Percentiles rank a stretch among this genome's conserved stretches.
Conservation (phyloP, 2,113 vertebrate species). For the Mus musculus region DNA sequence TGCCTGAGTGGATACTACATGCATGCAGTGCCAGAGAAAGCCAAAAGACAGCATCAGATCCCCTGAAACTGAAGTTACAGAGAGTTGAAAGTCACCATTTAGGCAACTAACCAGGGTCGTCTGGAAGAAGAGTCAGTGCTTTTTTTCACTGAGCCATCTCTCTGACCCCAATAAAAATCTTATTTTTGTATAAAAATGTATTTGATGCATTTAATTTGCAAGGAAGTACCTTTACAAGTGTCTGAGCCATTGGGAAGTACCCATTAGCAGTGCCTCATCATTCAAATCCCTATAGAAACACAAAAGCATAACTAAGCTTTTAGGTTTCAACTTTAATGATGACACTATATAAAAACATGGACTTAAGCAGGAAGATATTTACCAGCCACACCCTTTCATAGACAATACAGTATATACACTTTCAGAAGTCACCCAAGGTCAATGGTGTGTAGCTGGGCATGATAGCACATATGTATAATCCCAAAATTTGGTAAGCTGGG, state of each 20-base stretch:
- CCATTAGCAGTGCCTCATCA: background rate
- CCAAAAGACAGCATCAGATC: background rate
- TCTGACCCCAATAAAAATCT: background rate
- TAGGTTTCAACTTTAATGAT: constrained; percentile 24
- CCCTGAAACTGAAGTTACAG: background rate
- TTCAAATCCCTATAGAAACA: background rate
- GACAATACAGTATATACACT: background rate
- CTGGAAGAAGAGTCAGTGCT: background rate
- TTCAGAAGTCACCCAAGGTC: background rate
- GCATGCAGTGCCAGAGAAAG: background rate
- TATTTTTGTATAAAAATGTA: background rate
- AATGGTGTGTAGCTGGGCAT: background rate
- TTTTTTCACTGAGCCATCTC: background rate
- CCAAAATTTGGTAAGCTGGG: background rate
- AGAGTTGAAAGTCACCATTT: background rate
- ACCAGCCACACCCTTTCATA: background rate
- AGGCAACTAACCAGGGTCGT: too few species aligned
- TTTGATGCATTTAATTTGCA: background rate
- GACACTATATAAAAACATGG: background rate
- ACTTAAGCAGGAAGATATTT: background rate
- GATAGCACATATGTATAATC: background rate
- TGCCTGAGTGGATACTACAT: background rate
- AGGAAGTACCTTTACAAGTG: constrained; percentile 20
- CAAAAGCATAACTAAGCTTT: background rate
- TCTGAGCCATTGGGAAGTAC: background rate